phyloP scores from a whole-genome alignment of 2,797 vertebrate species.

The Delichon dasypus region DNA sequence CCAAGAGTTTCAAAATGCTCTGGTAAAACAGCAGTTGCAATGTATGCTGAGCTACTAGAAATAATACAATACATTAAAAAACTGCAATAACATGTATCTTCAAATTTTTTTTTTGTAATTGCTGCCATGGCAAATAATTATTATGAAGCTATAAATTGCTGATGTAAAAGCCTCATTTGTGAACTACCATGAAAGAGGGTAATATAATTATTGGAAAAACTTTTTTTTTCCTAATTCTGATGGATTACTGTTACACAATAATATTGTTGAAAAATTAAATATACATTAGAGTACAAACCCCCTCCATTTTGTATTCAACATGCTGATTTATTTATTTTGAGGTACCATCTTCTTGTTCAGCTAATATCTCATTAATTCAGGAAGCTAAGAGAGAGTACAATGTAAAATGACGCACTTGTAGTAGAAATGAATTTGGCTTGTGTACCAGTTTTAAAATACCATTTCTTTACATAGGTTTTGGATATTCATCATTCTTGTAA shows the following conservation, averaged over 20 bases:
- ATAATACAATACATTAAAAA: not conserved
- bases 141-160: not conserved
- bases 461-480: not conserved
- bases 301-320: not conserved
- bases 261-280: not conserved
- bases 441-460: not conserved
- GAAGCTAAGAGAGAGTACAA: not conserved
- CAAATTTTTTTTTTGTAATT: not conserved
- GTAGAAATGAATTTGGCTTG: not conserved
- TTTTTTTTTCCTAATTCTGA: fast-evolving
- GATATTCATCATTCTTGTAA: not conserved
- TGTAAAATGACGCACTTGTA: not conserved
- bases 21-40: not conserved
- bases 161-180: not conserved
- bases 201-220: not conserved
- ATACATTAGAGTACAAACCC: not conserved
- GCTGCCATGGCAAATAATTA: not conserved
- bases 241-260: not conserved
- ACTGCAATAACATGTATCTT: fast-evolving
- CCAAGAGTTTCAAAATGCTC: not conserved
- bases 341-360: not conserved
- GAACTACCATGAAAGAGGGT: not conserved
- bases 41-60: not conserved
- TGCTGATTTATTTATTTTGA: not conserved
- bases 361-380: not conserved